A percentile compares a stretch with the other conserved stretches of the same genome.
phyloP scores from a whole-genome alignment of 2,797 vertebrate species.

The Neostethus bicornis region DNA sequence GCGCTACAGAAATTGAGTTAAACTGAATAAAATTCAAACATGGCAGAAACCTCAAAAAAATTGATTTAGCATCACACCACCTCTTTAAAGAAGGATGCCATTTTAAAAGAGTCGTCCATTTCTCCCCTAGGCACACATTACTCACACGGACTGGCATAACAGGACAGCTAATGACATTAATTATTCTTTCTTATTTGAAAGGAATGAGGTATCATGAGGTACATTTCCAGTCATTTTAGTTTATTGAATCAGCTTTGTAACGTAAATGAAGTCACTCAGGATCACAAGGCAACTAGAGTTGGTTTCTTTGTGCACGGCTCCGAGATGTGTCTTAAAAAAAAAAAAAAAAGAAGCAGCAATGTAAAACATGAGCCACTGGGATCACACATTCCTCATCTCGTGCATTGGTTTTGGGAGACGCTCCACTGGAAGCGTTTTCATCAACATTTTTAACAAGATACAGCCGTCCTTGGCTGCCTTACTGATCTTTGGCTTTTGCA shows the following conservation, averaged over 20 bases:
- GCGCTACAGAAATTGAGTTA: too few relatives aligned
- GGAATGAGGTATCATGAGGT: slow-evolving; percentile 33
- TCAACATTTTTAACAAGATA: slow-evolving; percentile 61
- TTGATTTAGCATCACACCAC: too few relatives aligned
- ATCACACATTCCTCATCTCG: slow-evolving; percentile 20
- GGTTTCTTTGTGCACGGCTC: slow-evolving; percentile 17
- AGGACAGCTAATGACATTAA: neutral
- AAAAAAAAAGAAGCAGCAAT: too few relatives aligned
- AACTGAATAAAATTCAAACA: too few relatives aligned
- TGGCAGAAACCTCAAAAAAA: too few relatives aligned
- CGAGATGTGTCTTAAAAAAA: slow-evolving; percentile 13
- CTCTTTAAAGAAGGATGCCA: slow-evolving; percentile 2
- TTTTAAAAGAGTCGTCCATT: neutral
- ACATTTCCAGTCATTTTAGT: slow-evolving; percentile 33
- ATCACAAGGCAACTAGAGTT: slow-evolving; percentile 13
- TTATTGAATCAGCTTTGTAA: slow-evolving; percentile 26
- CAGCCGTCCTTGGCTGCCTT: slow-evolving; percentile 38
- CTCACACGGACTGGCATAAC: slow-evolving; percentile 1
- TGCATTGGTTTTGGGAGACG: slow-evolving; percentile 19
- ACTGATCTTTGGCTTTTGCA: slow-evolving; percentile 54
- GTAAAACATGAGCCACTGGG: slow-evolving; percentile 12
- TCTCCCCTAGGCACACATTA: too few relatives aligned
- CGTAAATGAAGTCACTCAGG: slow-evolving; percentile 12
- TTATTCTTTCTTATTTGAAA: slow-evolving; percentile 38
- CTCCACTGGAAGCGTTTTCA: slow-evolving; percentile 33